Evolutionary conservation across 2,888 invertebrate species (phyloP).

Genomic region (Xylocampa areola): DNA sequence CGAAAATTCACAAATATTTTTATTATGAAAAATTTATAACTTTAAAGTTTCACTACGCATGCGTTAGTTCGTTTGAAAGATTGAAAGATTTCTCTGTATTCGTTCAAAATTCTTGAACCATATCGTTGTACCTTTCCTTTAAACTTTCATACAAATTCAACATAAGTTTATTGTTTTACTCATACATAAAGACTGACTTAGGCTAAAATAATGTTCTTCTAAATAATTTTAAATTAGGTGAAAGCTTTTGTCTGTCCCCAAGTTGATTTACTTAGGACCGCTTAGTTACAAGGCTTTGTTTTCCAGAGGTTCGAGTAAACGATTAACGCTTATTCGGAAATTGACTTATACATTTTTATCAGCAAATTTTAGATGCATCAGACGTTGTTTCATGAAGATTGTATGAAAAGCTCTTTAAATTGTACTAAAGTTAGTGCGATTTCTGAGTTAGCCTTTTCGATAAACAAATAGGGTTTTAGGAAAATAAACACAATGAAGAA

Average conservation of each 20-base stretch:
- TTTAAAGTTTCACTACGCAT: no score
- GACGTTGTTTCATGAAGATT: slow-evolving; percentile 38
- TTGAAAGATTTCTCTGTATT: no score
- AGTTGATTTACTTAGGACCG: slow-evolving; percentile 55
- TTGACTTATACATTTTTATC: slow-evolving; percentile 61
- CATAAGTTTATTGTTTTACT: slow-evolving; percentile 5
- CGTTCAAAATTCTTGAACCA: slow-evolving; percentile 5
- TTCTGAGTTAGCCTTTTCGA: neutral
- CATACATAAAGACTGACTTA: slow-evolving; percentile 18
- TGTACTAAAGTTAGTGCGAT: slow-evolving; percentile 18
- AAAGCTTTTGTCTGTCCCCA: slow-evolving; percentile 51
- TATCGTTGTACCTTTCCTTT: neutral
- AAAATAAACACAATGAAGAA: no score
- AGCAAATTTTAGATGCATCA: slow-evolving; percentile 55
- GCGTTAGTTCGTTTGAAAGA: no score
- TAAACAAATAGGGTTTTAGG: no score
- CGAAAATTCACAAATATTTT: no score
- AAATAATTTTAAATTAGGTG: slow-evolving; percentile 54
- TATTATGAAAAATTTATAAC: no score
- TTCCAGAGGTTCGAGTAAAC: slow-evolving; percentile 46
- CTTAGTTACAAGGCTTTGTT: slow-evolving; percentile 48
- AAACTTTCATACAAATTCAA: neutral
- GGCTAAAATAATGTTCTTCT: slow-evolving; percentile 35
- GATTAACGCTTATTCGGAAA: slow-evolving; percentile 58
- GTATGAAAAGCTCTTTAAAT: slow-evolving; percentile 26